phyloP scores from a whole-genome alignment of 2,888 invertebrate genomes.

The Ariolimax columbianus region DNA sequence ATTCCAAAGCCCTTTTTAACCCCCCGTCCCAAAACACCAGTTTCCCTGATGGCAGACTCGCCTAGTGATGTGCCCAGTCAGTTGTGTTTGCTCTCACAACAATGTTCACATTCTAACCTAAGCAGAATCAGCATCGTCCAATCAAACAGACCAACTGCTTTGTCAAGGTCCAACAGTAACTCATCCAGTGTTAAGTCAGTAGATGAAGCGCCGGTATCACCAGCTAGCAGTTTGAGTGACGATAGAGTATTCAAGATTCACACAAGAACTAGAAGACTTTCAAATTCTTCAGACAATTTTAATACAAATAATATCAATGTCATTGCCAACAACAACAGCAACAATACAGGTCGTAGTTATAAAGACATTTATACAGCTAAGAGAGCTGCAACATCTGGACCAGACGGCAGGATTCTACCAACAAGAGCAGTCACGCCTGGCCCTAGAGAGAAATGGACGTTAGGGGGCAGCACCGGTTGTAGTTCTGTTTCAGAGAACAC shows the following conservation, averaged over 20 bases:
- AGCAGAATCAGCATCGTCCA: background rate
- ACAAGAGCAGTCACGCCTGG: slow-evolving; percentile 53
- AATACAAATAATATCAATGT: slow-evolving; percentile 2
- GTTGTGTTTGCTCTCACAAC: background rate
- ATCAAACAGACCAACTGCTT: background rate
- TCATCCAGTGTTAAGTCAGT: slow-evolving; percentile 36
- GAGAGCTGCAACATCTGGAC: slow-evolving; percentile 66
- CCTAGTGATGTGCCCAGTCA: background rate
- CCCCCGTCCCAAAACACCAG: slow-evolving; percentile 46
- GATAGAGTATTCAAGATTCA: slow-evolving; percentile 51
- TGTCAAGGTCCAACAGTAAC: slow-evolving; percentile 45
- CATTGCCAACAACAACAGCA: background rate
- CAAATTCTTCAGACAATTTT: slow-evolving; percentile 12
- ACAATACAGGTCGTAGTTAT: slow-evolving; percentile 58
- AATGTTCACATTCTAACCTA: background rate
- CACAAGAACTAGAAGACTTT: slow-evolving; percentile 9
- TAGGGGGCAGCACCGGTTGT: background rate
- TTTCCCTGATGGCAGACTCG: background rate
- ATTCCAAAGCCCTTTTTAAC: slow-evolving; percentile 54
- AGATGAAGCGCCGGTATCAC: slow-evolving; percentile 54
- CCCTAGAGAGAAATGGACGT: slow-evolving; percentile 47
- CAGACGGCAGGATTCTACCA: slow-evolving; percentile 34
- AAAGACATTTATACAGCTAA: slow-evolving; percentile 62
- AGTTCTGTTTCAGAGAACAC: background rate
- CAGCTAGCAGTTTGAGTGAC: slow-evolving; percentile 56